phyloP scores from a whole-genome alignment of 2,888 invertebrate species.

The Agonopterix arenella region DNA sequence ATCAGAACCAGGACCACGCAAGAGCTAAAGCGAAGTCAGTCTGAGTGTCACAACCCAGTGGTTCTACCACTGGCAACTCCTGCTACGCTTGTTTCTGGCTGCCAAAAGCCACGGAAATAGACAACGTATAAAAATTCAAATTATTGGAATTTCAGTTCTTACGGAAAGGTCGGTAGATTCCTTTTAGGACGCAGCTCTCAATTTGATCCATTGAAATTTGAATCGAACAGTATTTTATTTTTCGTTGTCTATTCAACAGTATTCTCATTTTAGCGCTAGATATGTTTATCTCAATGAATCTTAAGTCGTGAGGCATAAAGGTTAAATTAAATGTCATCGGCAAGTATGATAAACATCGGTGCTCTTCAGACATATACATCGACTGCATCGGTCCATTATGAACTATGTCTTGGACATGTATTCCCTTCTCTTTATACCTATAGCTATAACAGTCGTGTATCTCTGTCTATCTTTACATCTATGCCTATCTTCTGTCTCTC shows the following conservation, averaged over 20 bases:
- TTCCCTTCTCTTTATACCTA: too few relatives aligned
- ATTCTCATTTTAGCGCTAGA: background rate
- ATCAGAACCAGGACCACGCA: conserved; percentile 55
- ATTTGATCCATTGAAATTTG: background rate
- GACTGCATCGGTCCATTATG: too few relatives aligned
- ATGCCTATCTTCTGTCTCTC: conserved; percentile 11
- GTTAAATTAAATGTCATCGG: too few relatives aligned
- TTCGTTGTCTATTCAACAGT: conserved; percentile 8
- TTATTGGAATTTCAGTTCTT: background rate
- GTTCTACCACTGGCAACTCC: conserved; percentile 49
- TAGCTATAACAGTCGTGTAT: too few relatives aligned
- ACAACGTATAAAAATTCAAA: conserved; percentile 42
- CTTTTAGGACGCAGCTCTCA: background rate
- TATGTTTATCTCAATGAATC: too few relatives aligned
- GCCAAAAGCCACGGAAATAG: conserved; percentile 46
- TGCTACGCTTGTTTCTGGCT: conserved; percentile 63
- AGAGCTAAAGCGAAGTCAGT: conserved; percentile 65
- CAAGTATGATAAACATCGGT: too few relatives aligned
- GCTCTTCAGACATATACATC: too few relatives aligned
- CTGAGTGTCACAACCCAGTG: conserved; percentile 59
- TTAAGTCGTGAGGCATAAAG: too few relatives aligned
- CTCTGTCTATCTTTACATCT: background rate
- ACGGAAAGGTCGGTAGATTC: background rate
- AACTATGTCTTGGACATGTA: too few relatives aligned
- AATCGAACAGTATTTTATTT: background rate